Conservation (phyloP, 2,113 vertebrate genomes). For the Dromaius novaehollandiae region DNA sequence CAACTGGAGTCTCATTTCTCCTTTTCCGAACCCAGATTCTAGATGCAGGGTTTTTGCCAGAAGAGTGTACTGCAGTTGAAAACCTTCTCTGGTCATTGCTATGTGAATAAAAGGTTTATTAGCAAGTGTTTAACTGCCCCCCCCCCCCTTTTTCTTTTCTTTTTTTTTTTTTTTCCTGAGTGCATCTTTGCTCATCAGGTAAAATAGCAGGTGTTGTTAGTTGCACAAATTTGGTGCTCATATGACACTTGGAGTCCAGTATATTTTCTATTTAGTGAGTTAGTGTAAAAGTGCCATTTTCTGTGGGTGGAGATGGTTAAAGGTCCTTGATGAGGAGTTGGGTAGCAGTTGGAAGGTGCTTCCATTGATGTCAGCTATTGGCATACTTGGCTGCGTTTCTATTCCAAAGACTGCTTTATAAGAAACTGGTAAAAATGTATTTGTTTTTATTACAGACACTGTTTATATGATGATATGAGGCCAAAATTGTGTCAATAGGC, state of each 20-base stretch:
- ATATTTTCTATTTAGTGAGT: conserved; percentile 44
- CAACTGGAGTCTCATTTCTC: neutral
- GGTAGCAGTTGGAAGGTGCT: neutral
- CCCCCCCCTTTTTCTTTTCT: neutral
- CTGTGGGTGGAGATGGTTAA: neutral
- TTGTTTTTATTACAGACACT: conserved; percentile 60
- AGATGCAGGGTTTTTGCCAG: neutral
- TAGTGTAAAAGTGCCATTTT: conserved; percentile 36
- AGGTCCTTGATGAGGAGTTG: neutral
- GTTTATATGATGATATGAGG: conserved; percentile 64
- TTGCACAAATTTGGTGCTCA: neutral
- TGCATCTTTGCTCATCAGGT: conserved; percentile 40
- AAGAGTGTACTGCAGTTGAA: neutral
- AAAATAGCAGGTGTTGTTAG: conserved; percentile 20
- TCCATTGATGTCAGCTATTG: conserved; percentile 26
- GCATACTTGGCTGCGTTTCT: conserved; percentile 31
- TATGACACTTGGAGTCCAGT: conserved; percentile 50
- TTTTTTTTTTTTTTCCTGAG: neutral
- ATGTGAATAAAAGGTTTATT: neutral
- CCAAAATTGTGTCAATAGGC: conserved; percentile 59
- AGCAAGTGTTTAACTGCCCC: conserved; percentile 23
- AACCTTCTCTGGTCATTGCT: neutral
- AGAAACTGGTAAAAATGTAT: conserved; percentile 57
- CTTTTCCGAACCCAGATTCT: neutral
- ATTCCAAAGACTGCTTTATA: conserved; percentile 2